Evolutionary conservation across 2,113 vertebrate species (phyloP).

Genomic region (Meleagris gallopavo): DNA sequence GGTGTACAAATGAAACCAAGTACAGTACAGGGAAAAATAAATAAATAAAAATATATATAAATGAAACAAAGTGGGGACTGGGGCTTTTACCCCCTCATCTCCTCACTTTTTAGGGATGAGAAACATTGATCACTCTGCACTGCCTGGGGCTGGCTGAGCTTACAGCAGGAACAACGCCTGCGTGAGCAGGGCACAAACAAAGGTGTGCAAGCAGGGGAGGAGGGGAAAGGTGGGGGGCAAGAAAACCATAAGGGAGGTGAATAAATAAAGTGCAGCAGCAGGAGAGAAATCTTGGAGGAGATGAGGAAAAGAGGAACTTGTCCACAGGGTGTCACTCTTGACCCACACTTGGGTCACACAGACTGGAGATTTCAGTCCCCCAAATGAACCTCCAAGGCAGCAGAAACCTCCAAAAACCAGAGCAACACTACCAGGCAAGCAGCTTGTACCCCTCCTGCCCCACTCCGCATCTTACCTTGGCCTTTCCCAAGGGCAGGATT

Average conservation of each 20-base stretch:
- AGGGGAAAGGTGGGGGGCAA: no score
- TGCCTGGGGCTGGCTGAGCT: not conserved
- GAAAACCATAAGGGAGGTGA: not conserved
- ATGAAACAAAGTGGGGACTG: not conserved
- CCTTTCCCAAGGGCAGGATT: not conserved
- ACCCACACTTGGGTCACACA: constrained; percentile 58
- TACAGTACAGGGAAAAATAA: not conserved
- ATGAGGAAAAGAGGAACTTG: not conserved
- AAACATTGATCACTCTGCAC: not conserved
- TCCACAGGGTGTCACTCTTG: constrained; percentile 85
- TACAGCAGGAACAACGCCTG: not conserved
- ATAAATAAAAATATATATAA: not conserved
- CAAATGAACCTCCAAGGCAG: not conserved
- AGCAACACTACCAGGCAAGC: not conserved
- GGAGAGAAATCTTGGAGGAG: not conserved
- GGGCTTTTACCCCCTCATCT: not conserved
- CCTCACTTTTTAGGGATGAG: not conserved
- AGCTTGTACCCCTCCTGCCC: not conserved
- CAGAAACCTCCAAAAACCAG: not conserved
- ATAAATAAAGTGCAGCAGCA: not conserved
- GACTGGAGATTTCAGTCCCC: not conserved
- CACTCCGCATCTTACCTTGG: fast-evolving
- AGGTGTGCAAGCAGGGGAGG: not conserved
- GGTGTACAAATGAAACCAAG: not conserved
- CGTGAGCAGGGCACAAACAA: not conserved